A percentile compares a stretch with the other conserved stretches of the same genome.
These are phyloP conservation scores for Tillus elongatus DNA, from an alignment of 2,888 invertebrate genomes.

Conservation along the genomic window DNA sequence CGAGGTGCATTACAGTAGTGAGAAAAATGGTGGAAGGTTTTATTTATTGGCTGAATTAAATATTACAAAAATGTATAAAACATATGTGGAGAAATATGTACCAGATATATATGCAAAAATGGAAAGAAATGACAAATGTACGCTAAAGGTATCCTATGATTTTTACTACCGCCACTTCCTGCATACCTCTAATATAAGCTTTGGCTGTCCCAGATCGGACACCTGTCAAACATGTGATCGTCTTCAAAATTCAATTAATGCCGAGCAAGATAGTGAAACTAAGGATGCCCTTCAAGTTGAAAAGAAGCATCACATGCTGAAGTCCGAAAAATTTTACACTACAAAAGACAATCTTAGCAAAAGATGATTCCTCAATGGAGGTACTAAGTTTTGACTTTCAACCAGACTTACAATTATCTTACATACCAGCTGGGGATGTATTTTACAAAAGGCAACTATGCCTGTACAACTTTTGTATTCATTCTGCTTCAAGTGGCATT, in stretches of 20 bases:
- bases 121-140: background rate
- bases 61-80: constrained; percentile 8
- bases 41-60: constrained; percentile 5
- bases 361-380: constrained; percentile 17
- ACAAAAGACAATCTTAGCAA: constrained; percentile 17
- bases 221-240: constrained; percentile 4
- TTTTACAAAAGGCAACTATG: constrained; percentile 23
- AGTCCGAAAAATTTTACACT: constrained; percentile 20
- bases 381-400: constrained; percentile 22
- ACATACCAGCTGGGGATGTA: constrained; percentile 20
- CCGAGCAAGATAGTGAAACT: constrained; percentile 8
- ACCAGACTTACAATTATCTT: constrained; percentile 22
- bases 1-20: background rate
- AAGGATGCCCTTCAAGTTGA: constrained; percentile 16
- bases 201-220: background rate
- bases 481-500: constrained; percentile 18
- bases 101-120: background rate
- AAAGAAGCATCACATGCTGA: constrained; percentile 19
- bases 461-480: constrained; percentile 21
- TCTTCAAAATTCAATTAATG: background rate
- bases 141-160: background rate
- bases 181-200: background rate
- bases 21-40: background rate
- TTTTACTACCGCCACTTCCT: background rate
- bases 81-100: background rate